Percentiles rank a stretch among this genome's conserved stretches.
These are phyloP conservation scores for Callorhinus ursinus DNA, from an alignment of 2,113 vertebrate genomes.

Conservation along the genomic window DNA sequence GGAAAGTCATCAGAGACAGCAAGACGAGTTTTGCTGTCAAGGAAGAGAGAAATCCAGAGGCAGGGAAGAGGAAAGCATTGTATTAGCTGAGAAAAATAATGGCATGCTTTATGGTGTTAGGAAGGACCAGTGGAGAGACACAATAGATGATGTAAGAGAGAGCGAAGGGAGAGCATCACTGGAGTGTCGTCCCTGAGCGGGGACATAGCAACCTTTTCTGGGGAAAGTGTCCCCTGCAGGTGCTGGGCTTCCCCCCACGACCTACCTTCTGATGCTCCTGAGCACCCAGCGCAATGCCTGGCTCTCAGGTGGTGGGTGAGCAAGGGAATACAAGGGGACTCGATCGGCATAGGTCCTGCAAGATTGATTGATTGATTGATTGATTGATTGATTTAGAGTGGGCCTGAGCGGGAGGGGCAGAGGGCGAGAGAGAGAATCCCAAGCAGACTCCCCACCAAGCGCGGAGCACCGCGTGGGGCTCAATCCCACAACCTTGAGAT, in stretches of 20 bases:
- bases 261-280: background rate
- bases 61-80: background rate
- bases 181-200: background rate
- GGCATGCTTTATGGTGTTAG: background rate
- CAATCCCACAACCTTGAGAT: background rate
- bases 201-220: background rate
- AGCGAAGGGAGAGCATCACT: background rate
- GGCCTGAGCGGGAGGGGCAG: background rate
- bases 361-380: background rate
- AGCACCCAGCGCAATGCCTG: rapidly evolving
- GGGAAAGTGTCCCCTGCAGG: no score
- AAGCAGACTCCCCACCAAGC: background rate
- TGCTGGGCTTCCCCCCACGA: background rate
- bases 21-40: background rate
- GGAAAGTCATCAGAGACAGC: background rate
- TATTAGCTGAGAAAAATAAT: background rate
- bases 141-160: background rate
- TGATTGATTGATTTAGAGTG: no score
- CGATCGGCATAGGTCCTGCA: background rate
- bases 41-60: background rate
- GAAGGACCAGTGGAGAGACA: background rate
- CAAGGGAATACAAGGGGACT: rapidly evolving
- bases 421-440: background rate
- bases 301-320: background rate
- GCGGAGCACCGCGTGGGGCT: background rate